Conservation (phyloP, 2,113 vertebrate genomes). For the Neomonachus schauinslandi region DNA sequence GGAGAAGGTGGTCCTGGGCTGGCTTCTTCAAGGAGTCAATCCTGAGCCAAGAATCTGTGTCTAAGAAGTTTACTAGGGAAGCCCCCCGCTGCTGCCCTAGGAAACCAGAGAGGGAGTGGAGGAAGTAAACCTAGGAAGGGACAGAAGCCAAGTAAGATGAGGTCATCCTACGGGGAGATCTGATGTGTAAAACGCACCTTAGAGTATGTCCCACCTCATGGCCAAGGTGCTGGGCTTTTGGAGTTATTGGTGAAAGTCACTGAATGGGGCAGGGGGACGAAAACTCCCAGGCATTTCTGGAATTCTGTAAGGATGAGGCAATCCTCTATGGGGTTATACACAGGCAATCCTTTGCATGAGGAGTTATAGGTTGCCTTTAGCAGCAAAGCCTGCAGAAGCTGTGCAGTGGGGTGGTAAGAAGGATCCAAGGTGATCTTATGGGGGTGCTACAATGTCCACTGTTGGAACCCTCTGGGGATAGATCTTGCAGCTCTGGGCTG, state of each 20-base stretch:
- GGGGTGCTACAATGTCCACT: background rate
- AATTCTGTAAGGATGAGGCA: background rate
- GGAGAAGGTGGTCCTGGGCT: background rate
- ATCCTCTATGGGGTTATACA: background rate
- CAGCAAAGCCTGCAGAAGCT: background rate
- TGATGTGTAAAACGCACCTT: background rate
- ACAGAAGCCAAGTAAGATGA: background rate
- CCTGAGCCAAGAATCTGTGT: background rate
- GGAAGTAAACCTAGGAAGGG: background rate
- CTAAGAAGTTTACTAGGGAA: background rate
- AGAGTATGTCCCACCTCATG: background rate
- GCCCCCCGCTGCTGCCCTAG: background rate
- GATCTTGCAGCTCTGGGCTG: background rate
- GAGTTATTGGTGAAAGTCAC: background rate
- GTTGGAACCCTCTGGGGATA: background rate
- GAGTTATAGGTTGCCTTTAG: background rate
- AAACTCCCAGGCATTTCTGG: background rate
- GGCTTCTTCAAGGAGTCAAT: background rate
- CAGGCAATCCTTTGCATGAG: background rate
- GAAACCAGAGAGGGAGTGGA: background rate
- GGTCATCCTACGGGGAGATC: background rate
- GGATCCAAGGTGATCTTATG: background rate
- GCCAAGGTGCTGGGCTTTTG: background rate
- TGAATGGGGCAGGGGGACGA: accelerated
- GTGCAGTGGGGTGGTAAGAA: background rate